Evolutionary conservation across 2,797 vertebrate species (phyloP), one percentile per base, ranked within the genome.

Genomic region (Chaenodraco wilsoni): DNA sequence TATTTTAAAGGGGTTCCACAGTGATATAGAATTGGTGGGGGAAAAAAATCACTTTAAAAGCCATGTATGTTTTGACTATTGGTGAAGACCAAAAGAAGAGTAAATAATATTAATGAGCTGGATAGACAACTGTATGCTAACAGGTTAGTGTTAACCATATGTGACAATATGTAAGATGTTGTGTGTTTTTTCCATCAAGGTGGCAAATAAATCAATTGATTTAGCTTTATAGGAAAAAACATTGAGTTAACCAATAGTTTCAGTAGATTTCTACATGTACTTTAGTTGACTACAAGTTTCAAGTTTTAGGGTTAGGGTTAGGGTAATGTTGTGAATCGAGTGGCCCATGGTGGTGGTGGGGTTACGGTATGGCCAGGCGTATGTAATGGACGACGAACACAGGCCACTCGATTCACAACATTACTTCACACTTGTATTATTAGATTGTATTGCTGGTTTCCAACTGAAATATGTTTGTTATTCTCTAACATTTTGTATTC

Each of bases 391-490:
- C 21, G 2, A 21, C 21, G 21, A 21, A 21, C 21, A 21, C 21
- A 21, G 2, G 21, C 21, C 21, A 21, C 21, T 21, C 21, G 21
- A 21, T 21, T 21, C 21, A 21, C 21, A 21, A 21, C 21, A 21
- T 21, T 21, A 21, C 21, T 19, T 19, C 19, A 19, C 19, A 19
- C 21, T 21, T 21, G 21, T 21, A 21, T 21, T 60, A 19, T 79
- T 17, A 62, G 9, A 60, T 16, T 33, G 46, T 17, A 33, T 12
- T 3, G 0, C 27, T 69, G 17, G 3, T 48, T 27, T 73, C 78
- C 62, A 71, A 74, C 33, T 27, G 46, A 43, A 57, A 76, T 64
- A 2, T 3, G 8, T 40, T 37, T 57, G 19, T 56, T 45, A 0
- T 33, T 44, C 5, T 40, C 15, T 60, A 46, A 70, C 48, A 58